Evolutionary conservation across 2,113 vertebrate genomes (phyloP).

Genomic region (Prunella himalayana): DNA sequence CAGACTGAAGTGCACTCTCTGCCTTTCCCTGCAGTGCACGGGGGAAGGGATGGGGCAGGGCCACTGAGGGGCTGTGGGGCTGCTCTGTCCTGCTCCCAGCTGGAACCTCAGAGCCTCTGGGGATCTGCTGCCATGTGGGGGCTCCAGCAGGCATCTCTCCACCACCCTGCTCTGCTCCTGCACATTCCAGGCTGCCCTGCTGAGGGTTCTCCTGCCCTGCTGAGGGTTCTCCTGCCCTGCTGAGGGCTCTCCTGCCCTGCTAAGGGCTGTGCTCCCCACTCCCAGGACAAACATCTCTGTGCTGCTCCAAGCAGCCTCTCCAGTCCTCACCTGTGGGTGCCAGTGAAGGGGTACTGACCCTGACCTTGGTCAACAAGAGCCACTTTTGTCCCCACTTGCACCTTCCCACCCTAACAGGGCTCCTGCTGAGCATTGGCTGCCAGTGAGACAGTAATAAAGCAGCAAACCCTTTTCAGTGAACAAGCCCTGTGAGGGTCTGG

Average conservation of each 20-base stretch:
- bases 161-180: too few relatives aligned
- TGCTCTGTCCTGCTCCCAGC: not conserved
- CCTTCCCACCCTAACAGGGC: not conserved
- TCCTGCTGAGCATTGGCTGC: rapidly evolving
- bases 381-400: not conserved
- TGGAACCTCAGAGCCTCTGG: not conserved
- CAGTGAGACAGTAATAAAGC: not conserved
- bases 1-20: rapidly evolving
- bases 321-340: not conserved
- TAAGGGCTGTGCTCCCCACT: not conserved
- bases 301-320: not conserved
- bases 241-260: not conserved
- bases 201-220: not conserved
- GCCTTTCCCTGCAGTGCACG: not conserved
- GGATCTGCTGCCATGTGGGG: not conserved
- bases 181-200: not conserved
- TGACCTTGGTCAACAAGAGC: not conserved
- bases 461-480: not conserved
- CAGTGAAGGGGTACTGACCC: not conserved
- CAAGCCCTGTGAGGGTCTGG: not conserved
- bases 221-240: not conserved
- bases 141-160: not conserved
- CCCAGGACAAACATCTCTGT: not conserved
- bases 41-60: not conserved
- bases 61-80: too few relatives aligned